Evolutionary conservation across 2,888 invertebrate species (phyloP).

Genomic region (Panzeria rudis): DNA sequence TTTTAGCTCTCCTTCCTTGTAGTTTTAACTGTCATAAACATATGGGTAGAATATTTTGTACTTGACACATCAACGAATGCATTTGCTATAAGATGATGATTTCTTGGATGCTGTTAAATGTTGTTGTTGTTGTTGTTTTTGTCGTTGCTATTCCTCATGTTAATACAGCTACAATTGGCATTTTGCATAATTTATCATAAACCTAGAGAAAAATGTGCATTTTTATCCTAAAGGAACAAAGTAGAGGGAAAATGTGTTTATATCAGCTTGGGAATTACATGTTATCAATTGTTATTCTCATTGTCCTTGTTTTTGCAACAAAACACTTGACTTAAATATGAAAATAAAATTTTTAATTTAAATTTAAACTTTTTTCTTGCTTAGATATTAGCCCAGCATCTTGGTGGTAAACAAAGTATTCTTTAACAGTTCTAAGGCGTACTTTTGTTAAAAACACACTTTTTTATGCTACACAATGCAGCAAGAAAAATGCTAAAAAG

Average conservation of each 20-base stretch:
- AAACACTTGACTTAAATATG: slow-evolving; percentile 5
- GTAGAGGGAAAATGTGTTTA: slow-evolving; percentile 14
- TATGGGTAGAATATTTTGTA: not conserved
- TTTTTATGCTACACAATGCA: too few species aligned
- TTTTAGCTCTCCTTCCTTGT: slow-evolving; percentile 5
- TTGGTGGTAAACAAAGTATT: too few species aligned
- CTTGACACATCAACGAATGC: not conserved
- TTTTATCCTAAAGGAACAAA: not conserved
- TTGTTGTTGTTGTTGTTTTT: not conserved
- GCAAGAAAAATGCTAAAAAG: too few species aligned
- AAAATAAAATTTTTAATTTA: not conserved
- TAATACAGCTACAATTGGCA: slow-evolving; percentile 38
- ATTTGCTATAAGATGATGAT: not conserved
- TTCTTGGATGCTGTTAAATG: slow-evolving; percentile 18
- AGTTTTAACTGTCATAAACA: slow-evolving; percentile 22
- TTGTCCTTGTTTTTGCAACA: slow-evolving; percentile 14
- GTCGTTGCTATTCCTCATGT: slow-evolving; percentile 13
- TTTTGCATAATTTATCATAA: slow-evolving; percentile 51
- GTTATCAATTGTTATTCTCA: slow-evolving; percentile 10
- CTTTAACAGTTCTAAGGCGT: too few species aligned
- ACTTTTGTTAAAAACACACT: too few species aligned
- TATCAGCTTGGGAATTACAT: slow-evolving; percentile 46
- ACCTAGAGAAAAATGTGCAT: not conserved
- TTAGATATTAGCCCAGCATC: not conserved
- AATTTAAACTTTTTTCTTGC: not conserved